These are phyloP conservation scores for Ceratitis capitata DNA, from an alignment of 1,140 invertebrate species.

Conservation along the genomic window DNA sequence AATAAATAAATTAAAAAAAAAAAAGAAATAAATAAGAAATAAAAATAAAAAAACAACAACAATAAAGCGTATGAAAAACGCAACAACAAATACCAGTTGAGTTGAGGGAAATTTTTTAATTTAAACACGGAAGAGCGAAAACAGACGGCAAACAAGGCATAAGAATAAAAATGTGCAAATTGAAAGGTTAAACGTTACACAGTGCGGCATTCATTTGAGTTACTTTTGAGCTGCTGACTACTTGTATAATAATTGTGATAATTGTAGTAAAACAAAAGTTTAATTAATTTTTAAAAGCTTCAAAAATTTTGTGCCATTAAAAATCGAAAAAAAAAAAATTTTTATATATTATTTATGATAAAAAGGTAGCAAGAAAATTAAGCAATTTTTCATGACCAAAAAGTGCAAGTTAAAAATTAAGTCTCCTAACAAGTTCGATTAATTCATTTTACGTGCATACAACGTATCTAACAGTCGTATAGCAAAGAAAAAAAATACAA, in stretches of 20 bases:
- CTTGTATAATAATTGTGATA: background rate
- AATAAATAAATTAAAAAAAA: background rate
- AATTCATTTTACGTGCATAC: background rate
- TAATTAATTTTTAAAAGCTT: background rate
- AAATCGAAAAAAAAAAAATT: background rate
- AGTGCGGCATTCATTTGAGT: background rate
- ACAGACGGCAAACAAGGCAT: background rate
- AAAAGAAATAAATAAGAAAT: no score
- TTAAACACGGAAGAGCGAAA: background rate
- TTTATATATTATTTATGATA: background rate
- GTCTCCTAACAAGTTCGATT: background rate
- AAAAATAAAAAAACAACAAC: background rate
- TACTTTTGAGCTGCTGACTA: background rate
- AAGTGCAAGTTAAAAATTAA: background rate
- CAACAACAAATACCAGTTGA: background rate
- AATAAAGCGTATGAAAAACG: background rate
- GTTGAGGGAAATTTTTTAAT: background rate
- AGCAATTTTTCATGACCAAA: background rate
- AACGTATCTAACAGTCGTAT: no score
- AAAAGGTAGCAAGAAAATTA: background rate
- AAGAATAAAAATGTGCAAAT: constrained; percentile 33
- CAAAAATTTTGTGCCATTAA: background rate
- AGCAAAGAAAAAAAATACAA: no score
- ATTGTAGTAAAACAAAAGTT: background rate
- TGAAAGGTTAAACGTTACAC: background rate